Conservation (phyloP, 2,888 invertebrate genomes). For the Meta bourneti region DNA sequence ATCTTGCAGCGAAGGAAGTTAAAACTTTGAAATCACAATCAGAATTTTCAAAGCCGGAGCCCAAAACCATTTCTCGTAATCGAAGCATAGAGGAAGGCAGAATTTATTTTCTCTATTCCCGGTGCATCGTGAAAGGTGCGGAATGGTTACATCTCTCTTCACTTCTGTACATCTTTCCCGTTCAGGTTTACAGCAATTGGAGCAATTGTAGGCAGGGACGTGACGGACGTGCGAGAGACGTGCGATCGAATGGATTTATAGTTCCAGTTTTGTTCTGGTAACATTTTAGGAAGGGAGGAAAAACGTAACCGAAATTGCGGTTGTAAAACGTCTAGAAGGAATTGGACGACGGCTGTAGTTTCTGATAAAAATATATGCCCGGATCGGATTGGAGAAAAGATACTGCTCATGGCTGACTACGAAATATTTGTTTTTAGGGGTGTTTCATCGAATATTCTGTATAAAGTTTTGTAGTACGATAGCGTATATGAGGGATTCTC, state of each 20-base stretch:
- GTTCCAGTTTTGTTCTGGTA: slow-evolving; percentile 9
- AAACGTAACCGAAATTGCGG: not conserved
- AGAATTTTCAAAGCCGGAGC: not conserved
- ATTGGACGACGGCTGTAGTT: not conserved
- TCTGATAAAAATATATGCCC: not conserved
- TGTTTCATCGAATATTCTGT: no score
- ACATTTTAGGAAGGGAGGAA: not conserved
- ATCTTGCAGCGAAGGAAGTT: not conserved
- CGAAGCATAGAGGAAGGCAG: not conserved
- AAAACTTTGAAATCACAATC: not conserved
- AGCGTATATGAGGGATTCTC: no score
- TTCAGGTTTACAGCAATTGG: slow-evolving; percentile 42
- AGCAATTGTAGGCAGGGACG: slow-evolving; percentile 33
- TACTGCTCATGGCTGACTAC: no score
- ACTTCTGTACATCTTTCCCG: slow-evolving; percentile 8
- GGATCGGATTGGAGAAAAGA: not conserved
- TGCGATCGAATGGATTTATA: slow-evolving; percentile 47
- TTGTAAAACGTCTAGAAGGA: not conserved
- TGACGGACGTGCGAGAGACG: slow-evolving; percentile 16
- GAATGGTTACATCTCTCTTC: not conserved
- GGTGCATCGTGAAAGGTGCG: not conserved
- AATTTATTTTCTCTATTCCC: not conserved
- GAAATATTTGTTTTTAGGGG: no score
- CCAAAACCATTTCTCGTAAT: no score
- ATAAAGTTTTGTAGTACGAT: no score